Conservation (phyloP, 2,888 invertebrate genomes). For the Rhagonycha lutea region DNA sequence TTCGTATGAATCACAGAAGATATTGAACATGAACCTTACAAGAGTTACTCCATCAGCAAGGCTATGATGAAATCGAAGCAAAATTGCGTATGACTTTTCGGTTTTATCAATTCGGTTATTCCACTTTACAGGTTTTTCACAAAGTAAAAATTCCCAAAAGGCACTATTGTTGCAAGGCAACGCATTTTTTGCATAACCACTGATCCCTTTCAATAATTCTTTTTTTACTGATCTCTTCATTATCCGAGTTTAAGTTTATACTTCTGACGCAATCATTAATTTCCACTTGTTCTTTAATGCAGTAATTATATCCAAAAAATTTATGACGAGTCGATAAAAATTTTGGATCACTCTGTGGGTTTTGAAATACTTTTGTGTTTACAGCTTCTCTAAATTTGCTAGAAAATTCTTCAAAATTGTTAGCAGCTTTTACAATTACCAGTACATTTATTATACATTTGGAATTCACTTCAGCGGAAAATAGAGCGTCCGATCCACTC, state of each 20-base stretch:
- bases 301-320: constrained; percentile 59
- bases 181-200: constrained; percentile 44
- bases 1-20: neutral
- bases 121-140: constrained; percentile 36
- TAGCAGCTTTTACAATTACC: constrained; percentile 49
- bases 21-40: constrained; percentile 48
- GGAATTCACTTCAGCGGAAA: constrained; percentile 58
- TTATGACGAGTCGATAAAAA: constrained; percentile 4
- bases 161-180: constrained; percentile 57
- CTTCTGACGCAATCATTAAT: constrained; percentile 12
- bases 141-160: constrained; percentile 60
- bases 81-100: constrained; percentile 45
- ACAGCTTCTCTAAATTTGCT: neutral
- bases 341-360: neutral
- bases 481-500: constrained; percentile 60
- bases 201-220: neutral
- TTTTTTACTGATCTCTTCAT: neutral
- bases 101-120: constrained; percentile 33
- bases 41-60: constrained; percentile 61
- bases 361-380: neutral
- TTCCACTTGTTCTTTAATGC: constrained; percentile 53
- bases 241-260: neutral
- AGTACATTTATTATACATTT: constrained; percentile 58
- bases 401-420: neutral
- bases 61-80: constrained; percentile 61